Conservation (phyloP, 2,888 invertebrate genomes). For the Auanema freiburgensis region DNA sequence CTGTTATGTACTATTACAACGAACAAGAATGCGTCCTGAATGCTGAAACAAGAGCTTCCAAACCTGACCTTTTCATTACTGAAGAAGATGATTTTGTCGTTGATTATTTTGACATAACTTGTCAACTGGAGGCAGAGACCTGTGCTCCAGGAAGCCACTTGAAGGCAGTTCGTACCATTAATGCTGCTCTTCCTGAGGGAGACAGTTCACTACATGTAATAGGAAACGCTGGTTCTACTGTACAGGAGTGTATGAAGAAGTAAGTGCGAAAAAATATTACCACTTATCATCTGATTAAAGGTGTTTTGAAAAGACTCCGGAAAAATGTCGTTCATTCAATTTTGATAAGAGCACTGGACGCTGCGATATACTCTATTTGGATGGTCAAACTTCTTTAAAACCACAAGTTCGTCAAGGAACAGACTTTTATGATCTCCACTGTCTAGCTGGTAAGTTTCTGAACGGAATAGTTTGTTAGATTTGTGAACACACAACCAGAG, state of each 20-base stretch:
- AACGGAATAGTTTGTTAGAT: too few relatives aligned
- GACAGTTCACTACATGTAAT: constrained; percentile 57
- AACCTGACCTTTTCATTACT: constrained; percentile 62
- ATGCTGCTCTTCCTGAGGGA: constrained; percentile 61
- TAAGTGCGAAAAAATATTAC: constrained; percentile 1
- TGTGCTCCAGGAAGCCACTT: constrained; percentile 54
- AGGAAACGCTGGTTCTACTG: constrained; percentile 38
- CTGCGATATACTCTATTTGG: constrained; percentile 61
- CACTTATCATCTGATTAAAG: constrained; percentile 7
- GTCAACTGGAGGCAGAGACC: constrained; percentile 52
- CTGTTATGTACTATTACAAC: constrained; percentile 64
- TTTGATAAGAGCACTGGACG: constrained; percentile 54
- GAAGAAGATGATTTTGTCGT: constrained; percentile 58
- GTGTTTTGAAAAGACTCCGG: constrained; percentile 48
- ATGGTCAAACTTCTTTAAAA: constrained; percentile 56
- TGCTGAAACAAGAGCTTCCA: constrained; percentile 55
- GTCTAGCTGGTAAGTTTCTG: constrained; percentile 51
- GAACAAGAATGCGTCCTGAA: constrained; percentile 63
- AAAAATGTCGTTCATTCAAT: constrained; percentile 64
- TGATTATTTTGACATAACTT: constrained; percentile 63
- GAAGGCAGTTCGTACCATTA: constrained; percentile 52
- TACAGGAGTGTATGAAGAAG: constrained; percentile 45
- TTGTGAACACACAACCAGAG: neutral
- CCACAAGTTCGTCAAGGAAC: constrained; percentile 57
- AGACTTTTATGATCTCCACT: constrained; percentile 62